Conservation (phyloP, 2,797 vertebrate species). For the Xenopus petersii region DNA sequence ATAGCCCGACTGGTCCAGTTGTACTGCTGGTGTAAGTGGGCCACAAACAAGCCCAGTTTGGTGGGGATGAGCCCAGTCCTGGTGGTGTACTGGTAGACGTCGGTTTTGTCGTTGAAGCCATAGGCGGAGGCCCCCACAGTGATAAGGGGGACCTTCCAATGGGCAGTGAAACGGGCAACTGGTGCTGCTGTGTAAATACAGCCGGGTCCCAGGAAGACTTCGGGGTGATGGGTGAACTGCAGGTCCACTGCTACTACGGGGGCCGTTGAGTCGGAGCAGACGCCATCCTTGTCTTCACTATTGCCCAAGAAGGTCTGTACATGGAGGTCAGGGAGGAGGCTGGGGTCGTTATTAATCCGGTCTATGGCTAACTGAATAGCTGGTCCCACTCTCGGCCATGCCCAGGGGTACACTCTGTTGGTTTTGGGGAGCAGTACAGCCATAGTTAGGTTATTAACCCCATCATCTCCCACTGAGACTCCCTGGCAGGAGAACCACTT, state of each 20-base stretch:
- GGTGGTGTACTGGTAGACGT: constrained; percentile 74
- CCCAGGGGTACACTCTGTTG: constrained; percentile 87
- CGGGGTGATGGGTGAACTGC: constrained; percentile 71
- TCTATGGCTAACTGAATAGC: constrained; percentile 72
- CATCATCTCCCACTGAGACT: background rate
- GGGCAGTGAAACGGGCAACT: constrained; percentile 80
- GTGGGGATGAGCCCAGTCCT: constrained; percentile 84
- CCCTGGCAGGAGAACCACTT: constrained; percentile 19
- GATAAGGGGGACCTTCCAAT: constrained; percentile 85
- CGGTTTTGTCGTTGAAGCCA: constrained; percentile 68
- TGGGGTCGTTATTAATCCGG: constrained; percentile 62
- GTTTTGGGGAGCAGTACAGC: constrained; percentile 65
- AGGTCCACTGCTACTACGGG: constrained; percentile 85
- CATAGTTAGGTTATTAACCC: constrained; percentile 68
- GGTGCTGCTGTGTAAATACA: constrained; percentile 84
- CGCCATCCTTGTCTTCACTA: constrained; percentile 75
- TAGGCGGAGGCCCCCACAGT: constrained; percentile 82
- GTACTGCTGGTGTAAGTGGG: constrained; percentile 76
- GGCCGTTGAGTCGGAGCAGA: constrained; percentile 83
- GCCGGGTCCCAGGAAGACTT: constrained; percentile 84
- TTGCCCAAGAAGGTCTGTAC: constrained; percentile 70
- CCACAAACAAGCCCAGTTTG: constrained; percentile 81
- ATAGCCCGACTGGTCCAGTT: constrained; percentile 76
- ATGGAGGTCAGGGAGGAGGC: constrained; percentile 67
- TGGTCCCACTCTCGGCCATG: constrained; percentile 86